Base-by-base conservation (phyloP, 2,113 vertebrate species). In the Odocoileus virginianus region DNA sequence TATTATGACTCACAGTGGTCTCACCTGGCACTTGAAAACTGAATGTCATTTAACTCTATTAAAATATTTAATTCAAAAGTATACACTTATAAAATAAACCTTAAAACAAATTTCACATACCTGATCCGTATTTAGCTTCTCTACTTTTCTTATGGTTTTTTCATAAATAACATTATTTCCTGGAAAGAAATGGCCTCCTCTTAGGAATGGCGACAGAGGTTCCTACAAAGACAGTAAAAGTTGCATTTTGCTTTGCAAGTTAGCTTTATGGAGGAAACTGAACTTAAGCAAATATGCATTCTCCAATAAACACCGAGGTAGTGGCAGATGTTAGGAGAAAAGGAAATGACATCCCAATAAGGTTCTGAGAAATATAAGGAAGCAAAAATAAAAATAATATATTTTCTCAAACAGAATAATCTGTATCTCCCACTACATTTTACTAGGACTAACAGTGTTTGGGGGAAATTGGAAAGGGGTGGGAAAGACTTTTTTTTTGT, bases 131-230 rank as follows among this genome's bases (percentile, higher is more conserved):
- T 98, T 99, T 86, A 98, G 94, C 19, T 99, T 97, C 94, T 99
- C 99, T 0, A 99, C 98, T 98, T 99, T 99, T 88, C 99, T 98
- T 98, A 99, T 98, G 96, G 99, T 99, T 96, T 99, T 99, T 98
- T 99, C 99, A 95, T 99, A 99, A 97, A 99, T 99, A 71, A 99
- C 98, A 91, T 99, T 99, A 84, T 98, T 99, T 96, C 98, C 98
- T 91, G 98, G 98, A 89, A 96, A 97, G 96, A 99, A 99, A 94
- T 45, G 98, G 0, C 96, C 96, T 40, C 98, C 98, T 98, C 98
- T 98, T 79, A 98, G 86, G 83, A 99, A 99, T 2, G 98, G 98
- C 33, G 98, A 99, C 55, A 99, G 57, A 0, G 98, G 97, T 97
- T 99, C 99, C 99, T 99, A 97, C 17, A 97, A 97, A 95, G 74